These are phyloP conservation scores for Oreochromis grahami DNA, from an alignment of 2,797 vertebrate genomes.

Conservation along the genomic window DNA sequence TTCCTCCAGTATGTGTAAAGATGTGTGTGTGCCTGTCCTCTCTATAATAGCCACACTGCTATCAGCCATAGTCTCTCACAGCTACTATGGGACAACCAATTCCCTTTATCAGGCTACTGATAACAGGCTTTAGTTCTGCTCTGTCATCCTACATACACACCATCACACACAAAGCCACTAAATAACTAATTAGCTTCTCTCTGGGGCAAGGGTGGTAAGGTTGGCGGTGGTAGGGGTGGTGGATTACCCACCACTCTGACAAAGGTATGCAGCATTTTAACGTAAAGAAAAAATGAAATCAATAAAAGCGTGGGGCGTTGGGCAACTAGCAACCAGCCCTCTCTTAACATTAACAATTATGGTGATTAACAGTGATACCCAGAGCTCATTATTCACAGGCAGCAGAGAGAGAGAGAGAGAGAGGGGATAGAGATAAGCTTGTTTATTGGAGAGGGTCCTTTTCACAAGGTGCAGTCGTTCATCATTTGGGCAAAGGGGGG, in stretches of 20 bases:
- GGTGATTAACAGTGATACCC: conserved; percentile 93
- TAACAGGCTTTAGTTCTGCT: conserved; percentile 61
- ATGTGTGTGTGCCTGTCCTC: conserved; percentile 27
- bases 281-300: conserved; percentile 83
- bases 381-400: conserved; percentile 91
- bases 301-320: conserved; percentile 81
- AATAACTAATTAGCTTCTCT: conserved; percentile 77
- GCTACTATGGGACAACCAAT: conserved; percentile 73
- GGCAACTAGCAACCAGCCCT: conserved; percentile 64
- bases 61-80: conserved; percentile 65
- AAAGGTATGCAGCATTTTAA: conserved; percentile 73
- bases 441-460: conserved; percentile 88
- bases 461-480: conserved; percentile 86
- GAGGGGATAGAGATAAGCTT: conserved; percentile 83
- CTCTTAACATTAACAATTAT: conserved; percentile 92
- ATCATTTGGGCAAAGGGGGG: conserved; percentile 76
- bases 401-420: conserved; percentile 42
- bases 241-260: conserved; percentile 48
- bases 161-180: conserved; percentile 62
- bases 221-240: not conserved
- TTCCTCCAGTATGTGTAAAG: not conserved
- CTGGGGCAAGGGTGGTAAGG: conserved; percentile 15
- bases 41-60: conserved; percentile 62
- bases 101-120: conserved; percentile 66
- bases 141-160: conserved; percentile 55